Base-by-base conservation (phyloP, 2,797 vertebrate species). In the Todus mexicanus region DNA sequence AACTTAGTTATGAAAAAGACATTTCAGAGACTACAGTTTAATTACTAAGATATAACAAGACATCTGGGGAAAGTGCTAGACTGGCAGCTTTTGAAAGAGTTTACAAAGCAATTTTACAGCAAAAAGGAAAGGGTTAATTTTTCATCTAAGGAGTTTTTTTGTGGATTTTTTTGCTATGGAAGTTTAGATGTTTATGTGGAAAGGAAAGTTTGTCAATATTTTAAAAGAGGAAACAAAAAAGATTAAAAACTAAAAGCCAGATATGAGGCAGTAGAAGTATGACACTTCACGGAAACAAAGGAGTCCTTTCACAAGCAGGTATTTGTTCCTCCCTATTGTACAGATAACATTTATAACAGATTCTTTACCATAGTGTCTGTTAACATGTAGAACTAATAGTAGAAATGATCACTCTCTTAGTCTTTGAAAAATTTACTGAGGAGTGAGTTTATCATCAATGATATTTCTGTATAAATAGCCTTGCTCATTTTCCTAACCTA, bases 11-110 rank as follows among this genome's bases (percentile, higher is more conserved):
- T 26, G 51, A 92, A 91, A 78, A 96, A 95, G 93, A 95, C 93
- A 95, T 87, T 59, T 93, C 63, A 87, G 87, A 93, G 93, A 96
- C 70, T 91, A 88, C 45, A 94, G 93, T 92, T 96, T 95, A 93
- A 95, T 96, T 95, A 94, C 84, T 66, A 64, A 66, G 47, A 59
- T 78, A 85, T 72, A 96, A 96, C 69, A 94, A 94, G 84, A 85
- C 84, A 91, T 80, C 84, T 89, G 82, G 87, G 90, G 79, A 89
- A 92, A 75, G 59, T 81, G 37, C 47, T 73, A 84, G 82, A 95
- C 54, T 94, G 94, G 63, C 82, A 95, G 84, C 26, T 86, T 86
- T 87, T 63, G 70, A 84, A 89, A 94, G 75, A 70, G 50, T 90
- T 92, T 78, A 69, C n/a, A 42, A 91, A 87, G 56, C 75, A 63